Percentiles rank a stretch among this genome's conserved stretches.
These are phyloP conservation scores for Adelosebastes latens DNA, from an alignment of 2,797 vertebrate genomes.

Conservation along the genomic window DNA sequence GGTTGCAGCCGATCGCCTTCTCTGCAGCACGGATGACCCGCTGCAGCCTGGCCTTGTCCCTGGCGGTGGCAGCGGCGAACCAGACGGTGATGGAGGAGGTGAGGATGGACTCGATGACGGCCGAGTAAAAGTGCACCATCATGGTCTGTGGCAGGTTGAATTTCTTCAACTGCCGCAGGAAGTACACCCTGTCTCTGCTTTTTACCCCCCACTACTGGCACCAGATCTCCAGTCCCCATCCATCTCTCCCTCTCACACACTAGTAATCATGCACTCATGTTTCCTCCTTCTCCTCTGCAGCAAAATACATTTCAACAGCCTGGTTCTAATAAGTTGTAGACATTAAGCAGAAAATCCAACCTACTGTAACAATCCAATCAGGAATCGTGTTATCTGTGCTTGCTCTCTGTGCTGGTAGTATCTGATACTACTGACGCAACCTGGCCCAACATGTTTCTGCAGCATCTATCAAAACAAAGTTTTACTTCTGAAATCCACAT, in stretches of 20 bases:
- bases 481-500: background rate
- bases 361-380: slow-evolving; percentile 13
- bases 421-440: background rate
- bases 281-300: slow-evolving; percentile 11
- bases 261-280: slow-evolving; percentile 29
- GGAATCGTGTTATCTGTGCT: background rate
- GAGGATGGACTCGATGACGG: too few species aligned
- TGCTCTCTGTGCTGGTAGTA: background rate
- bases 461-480: background rate
- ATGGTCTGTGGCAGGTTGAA: too few species aligned
- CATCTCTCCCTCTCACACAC: background rate
- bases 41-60: too few species aligned
- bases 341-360: background rate
- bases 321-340: slow-evolving; percentile 16
- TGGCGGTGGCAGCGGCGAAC: too few species aligned
- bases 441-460: background rate
- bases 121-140: too few species aligned
- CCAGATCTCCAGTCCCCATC: background rate
- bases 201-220: slow-evolving; percentile 18
- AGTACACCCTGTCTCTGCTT: slow-evolving; percentile 9
- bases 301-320: slow-evolving; percentile 25
- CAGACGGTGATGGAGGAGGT: too few species aligned
- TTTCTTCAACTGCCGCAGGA: too few species aligned
- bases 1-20: too few species aligned
- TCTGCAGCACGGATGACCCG: too few species aligned